Base-by-base conservation (phyloP, 2,888 invertebrate genomes). In the Mesoligia furuncula region DNA sequence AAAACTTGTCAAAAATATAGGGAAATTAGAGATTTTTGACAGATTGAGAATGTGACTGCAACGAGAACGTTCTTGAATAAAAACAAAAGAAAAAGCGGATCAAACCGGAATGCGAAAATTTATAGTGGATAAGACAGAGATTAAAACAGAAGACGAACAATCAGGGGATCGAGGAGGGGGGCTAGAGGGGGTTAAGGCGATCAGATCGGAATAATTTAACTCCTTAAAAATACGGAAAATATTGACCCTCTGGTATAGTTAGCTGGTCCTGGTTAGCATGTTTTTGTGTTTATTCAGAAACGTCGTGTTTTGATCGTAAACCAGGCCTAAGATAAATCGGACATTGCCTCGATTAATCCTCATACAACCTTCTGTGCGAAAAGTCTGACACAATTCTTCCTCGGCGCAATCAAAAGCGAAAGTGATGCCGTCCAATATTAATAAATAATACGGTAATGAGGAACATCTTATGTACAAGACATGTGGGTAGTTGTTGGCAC, bases 401-500 rank as follows among this genome's bases (percentile, higher is more conserved):
- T 64, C 20, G 11, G 54, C 68, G 57, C 73, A 57, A 36, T 51
- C 64, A 64, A 68, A 75, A 83, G 67, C 86, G 83, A 84, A 86
- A 84, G 86, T 86, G 64, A 73, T 73, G 64, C 15, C 1, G 79
- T 51, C n/a, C 72, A 73, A 80, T 83, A 84, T 67, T 70, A 62
- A 70, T 79, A 80, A 80, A 81, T 79, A 77, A 78, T 81, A 24
- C 64, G 17, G 81, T 81, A 87, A 88, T 77, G 70, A 85, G 80
- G 20, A 73, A 48, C 77, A 70, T 83, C 65, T 73, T 68, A 57
- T 75, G 75, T 73, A 78, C 70, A 70, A 67, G 65, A n/a, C 54
- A 71, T 65, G 88, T 88, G 85, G 87, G 87, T 74, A 71, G 84
- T 64, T 66, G 70, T 59, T 83, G 84, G 77, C 87, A 84, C 69